Evolutionary conservation across 2,113 vertebrate genomes (phyloP).

Genomic region (Phalacrocorax carbo): DNA sequence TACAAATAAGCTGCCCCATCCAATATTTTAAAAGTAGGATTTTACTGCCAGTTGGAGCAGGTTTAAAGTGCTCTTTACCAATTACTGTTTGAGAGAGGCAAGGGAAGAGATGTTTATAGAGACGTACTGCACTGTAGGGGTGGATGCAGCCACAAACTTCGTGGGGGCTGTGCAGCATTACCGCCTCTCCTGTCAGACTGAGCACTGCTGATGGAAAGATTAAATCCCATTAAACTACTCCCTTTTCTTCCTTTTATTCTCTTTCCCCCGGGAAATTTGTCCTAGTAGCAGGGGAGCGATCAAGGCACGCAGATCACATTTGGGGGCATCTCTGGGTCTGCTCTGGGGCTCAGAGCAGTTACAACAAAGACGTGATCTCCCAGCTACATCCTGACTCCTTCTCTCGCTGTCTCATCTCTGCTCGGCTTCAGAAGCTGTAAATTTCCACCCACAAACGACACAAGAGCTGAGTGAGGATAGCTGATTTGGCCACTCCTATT

Average conservation of each 20-base stretch:
- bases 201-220: neutral
- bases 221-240: neutral
- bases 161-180: neutral
- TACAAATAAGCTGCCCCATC: neutral
- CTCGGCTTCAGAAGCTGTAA: neutral
- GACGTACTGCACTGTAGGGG: neutral
- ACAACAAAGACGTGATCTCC: neutral
- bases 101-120: neutral
- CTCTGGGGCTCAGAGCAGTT: neutral
- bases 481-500: neutral
- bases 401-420: neutral
- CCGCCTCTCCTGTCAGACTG: neutral
- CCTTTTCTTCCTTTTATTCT: neutral
- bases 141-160: neutral
- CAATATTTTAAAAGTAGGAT: neutral
- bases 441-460: neutral
- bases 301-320: neutral
- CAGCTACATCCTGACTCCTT: neutral
- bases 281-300: neutral
- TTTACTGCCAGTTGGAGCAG: neutral
- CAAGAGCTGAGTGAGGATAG: neutral
- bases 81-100: neutral
- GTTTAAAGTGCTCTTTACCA: conserved; percentile 11
- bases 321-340: neutral
- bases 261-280: neutral